Percentiles rank a stretch among this genome's conserved stretches.
Evolutionary conservation across 1,140 invertebrate genomes (phyloP).

Genomic region (Babylonia areolata): DNA sequence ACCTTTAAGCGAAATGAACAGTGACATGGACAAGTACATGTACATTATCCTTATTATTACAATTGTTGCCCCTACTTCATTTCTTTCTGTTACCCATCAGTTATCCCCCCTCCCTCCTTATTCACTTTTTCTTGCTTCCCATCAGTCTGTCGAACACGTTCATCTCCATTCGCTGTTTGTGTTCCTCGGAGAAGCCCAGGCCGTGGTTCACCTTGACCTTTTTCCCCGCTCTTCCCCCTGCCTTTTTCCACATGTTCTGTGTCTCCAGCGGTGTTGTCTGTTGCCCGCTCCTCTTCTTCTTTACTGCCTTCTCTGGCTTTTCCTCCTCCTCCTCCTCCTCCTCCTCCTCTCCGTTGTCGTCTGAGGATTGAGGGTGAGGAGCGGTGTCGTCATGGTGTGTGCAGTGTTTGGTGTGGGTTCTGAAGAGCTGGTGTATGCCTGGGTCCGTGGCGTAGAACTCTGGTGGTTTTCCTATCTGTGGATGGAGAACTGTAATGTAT

Average conservation of each 20-base stretch:
- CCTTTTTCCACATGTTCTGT: neutral
- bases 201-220: slow-evolving; percentile 36
- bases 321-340: neutral
- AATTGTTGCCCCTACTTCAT: no score
- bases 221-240: neutral
- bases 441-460: slow-evolving; percentile 4
- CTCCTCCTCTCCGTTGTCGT: neutral
- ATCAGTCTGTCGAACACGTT: slow-evolving; percentile 56
- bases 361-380: neutral
- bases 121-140: slow-evolving; percentile 43
- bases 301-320: neutral
- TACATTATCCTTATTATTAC: no score
- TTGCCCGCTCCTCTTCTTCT: neutral
- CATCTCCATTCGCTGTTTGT: slow-evolving; percentile 50
- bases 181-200: slow-evolving; percentile 45
- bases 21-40: no score
- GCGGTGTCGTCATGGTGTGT: neutral
- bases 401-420: neutral
- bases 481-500: no score
- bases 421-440: neutral
- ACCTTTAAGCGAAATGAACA: no score
- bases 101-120: no score
- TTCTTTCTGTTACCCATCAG: no score
- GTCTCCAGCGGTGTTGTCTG: no score
- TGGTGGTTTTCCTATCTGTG: slow-evolving; percentile 22